These are phyloP conservation scores for Tretioscincus oriximinensis DNA, from an alignment of 2,113 vertebrate species.

Conservation along the genomic window DNA sequence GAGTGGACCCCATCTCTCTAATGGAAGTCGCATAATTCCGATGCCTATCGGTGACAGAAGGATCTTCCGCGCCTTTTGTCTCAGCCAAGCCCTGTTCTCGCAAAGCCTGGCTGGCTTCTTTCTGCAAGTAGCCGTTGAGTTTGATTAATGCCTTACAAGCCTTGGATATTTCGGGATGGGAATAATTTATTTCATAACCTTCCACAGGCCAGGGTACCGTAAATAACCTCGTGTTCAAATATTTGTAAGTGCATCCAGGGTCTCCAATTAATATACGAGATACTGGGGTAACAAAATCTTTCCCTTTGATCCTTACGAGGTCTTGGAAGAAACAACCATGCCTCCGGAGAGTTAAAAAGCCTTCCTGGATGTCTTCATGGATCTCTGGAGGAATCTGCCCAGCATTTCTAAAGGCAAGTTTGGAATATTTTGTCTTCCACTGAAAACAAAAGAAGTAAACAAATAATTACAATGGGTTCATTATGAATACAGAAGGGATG, in stretches of 20 bases:
- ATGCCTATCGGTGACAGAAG: slow-evolving; percentile 41
- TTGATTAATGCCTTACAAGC: slow-evolving; percentile 88
- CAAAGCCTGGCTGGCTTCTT: slow-evolving; percentile 68
- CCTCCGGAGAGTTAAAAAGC: slow-evolving; percentile 78
- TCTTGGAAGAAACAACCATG: slow-evolving; percentile 87
- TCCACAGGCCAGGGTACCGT: slow-evolving; percentile 90
- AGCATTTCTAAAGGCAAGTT: slow-evolving; percentile 81
- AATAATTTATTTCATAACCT: slow-evolving; percentile 72
- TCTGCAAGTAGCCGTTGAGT: slow-evolving; percentile 87
- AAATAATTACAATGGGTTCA: not conserved
- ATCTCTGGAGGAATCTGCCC: slow-evolving; percentile 78
- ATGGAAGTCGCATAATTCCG: slow-evolving; percentile 34
- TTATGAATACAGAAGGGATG: not conserved
- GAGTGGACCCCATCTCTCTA: not conserved
- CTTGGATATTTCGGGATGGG: slow-evolving; percentile 77
- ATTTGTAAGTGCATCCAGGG: slow-evolving; percentile 92
- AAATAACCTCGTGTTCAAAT: slow-evolving; percentile 94
- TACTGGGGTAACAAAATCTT: slow-evolving; percentile 88
- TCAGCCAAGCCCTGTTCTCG: slow-evolving; percentile 57
- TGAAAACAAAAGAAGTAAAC: slow-evolving; percentile 58
- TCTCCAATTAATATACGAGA: slow-evolving; percentile 89
- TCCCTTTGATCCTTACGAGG: slow-evolving; percentile 88
- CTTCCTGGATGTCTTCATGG: slow-evolving; percentile 81
- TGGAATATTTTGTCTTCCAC: slow-evolving; percentile 92
- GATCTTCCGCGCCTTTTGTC: slow-evolving; percentile 52